These are phyloP conservation scores for Bombus picipes DNA, from an alignment of 1,140 invertebrate genomes.

Conservation along the genomic window DNA sequence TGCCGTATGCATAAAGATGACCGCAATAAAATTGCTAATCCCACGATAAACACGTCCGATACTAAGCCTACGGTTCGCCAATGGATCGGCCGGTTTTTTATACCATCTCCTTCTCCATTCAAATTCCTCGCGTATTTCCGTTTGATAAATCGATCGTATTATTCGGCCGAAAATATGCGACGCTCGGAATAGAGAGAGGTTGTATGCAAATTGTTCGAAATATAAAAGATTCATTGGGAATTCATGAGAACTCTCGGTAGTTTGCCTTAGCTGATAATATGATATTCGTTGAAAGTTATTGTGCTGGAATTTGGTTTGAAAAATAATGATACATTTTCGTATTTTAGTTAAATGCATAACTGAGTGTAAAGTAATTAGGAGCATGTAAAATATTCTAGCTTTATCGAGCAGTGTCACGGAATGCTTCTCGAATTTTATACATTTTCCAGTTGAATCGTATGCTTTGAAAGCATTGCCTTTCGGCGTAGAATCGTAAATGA, in stretches of 20 bases:
- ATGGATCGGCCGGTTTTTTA: constrained; percentile 31
- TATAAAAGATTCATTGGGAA: background rate
- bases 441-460: background rate
- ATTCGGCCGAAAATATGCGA: constrained; percentile 4
- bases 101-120: background rate
- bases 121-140: background rate
- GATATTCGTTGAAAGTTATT: background rate
- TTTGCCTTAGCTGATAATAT: background rate
- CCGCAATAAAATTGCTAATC: constrained; percentile 66
- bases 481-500: too few species aligned
- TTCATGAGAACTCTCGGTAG: background rate
- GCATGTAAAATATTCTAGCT: background rate
- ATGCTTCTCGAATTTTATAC: background rate
- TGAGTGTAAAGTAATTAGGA: background rate
- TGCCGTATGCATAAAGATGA: constrained; percentile 42
- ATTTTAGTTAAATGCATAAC: background rate
- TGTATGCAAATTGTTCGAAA: constrained; percentile 1
- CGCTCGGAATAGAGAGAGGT: background rate
- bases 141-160: constrained; percentile 38
- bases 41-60: constrained; percentile 63
- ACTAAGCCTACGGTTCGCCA: constrained; percentile 43
- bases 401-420: background rate
- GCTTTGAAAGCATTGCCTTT: too few species aligned
- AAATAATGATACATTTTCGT: background rate
- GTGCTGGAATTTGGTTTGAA: background rate